Evolutionary conservation across 1,140 invertebrate species (phyloP), one percentile per base, ranked within the genome.

Genomic region (Spodoptera litura): DNA sequence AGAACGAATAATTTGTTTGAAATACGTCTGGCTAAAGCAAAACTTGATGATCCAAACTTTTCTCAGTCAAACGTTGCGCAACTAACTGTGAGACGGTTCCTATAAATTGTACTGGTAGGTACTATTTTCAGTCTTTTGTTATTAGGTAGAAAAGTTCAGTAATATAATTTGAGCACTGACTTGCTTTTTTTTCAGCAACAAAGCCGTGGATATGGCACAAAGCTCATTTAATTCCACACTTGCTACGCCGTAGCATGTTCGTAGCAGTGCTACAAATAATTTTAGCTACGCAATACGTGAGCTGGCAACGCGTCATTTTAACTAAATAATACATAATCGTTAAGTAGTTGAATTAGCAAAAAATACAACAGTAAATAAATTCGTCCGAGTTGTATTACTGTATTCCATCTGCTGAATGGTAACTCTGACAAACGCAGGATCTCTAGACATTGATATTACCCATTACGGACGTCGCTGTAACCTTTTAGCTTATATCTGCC

Each of bases 361-460:
- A 44, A 44, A 4, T 1, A 4, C 6, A 38, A 9, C 31, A 8
- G 38, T 44, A 8, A 44, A 44, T 44, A 8, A 8, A 10, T 44
- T 20, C 9, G 4, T 9, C 20, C 3, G 20, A 12, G 38, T 58
- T 44, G 55, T 10, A n/a, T 44, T 75, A 52, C 72, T 75, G 20
- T 31, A 52, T 15, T 3, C 10, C 11, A 8, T 44, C 25, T 70
- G 5, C 4, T 27, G 15, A 12, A 15, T 51, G 2, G 27, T 61
- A 51, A 38, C 38, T 59, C 66, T 71, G 76, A 78, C 76, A 78
- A 78, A 71, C 76, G 76, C 66, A 61, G 76, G 53, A 20, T 52
- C 61, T 59, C 64, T 31, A 71, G 76, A 78, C 76, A 49, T 75
- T 75, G 73, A 44, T 64, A 75, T 75, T 75, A 59, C 25, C 73